A percentile compares a stretch with the other conserved stretches of the same genome.
These are phyloP conservation scores for Periophthalmodon schlosseri DNA, from an alignment of 2,113 vertebrate genomes.

Conservation along the genomic window DNA sequence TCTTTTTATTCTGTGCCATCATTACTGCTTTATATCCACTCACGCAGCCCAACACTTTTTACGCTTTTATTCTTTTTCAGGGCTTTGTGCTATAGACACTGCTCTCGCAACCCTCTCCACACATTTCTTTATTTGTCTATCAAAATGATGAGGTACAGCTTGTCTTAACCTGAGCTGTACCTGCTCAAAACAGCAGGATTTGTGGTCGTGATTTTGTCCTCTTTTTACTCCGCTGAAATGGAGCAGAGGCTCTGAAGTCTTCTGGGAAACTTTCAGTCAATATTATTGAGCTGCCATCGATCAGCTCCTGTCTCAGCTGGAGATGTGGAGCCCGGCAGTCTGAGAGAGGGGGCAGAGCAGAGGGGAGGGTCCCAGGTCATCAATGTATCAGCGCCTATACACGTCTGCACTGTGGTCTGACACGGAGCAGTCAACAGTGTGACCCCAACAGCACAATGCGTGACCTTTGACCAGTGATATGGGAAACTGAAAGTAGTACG, in stretches of 20 bases:
- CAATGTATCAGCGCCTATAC: constrained; percentile 13
- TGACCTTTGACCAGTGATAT: constrained; percentile 7
- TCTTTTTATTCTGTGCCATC: constrained; percentile 20
- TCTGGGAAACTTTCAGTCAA: constrained; percentile 57
- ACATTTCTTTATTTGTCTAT: constrained; percentile 9
- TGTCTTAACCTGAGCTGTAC: background rate
- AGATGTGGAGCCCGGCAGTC: constrained; percentile 65
- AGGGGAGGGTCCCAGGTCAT: constrained; percentile 38
- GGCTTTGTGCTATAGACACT: background rate
- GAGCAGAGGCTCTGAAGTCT: constrained; percentile 37
- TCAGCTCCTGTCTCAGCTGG: constrained; percentile 46
- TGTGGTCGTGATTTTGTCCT: constrained; percentile 15
- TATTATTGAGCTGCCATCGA: constrained; percentile 69
- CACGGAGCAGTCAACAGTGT: constrained; percentile 50
- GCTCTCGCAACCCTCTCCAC: constrained; percentile 9
- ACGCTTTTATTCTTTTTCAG: background rate
- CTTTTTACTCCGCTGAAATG: constrained; percentile 41
- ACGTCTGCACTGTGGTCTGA: constrained; percentile 23
- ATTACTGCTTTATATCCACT: constrained; percentile 19
- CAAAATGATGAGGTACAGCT: background rate
- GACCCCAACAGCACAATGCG: constrained; percentile 23
- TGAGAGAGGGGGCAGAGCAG: constrained; percentile 41
- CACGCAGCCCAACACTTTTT: constrained; percentile 5
- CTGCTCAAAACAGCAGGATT: constrained; percentile 11
- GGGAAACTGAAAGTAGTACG: background rate